Percentiles rank a stretch among this genome's conserved stretches.
Evolutionary conservation across 92 coral and sea anemone species (phyloP).

Genomic region (Heliopora coerulea): DNA sequence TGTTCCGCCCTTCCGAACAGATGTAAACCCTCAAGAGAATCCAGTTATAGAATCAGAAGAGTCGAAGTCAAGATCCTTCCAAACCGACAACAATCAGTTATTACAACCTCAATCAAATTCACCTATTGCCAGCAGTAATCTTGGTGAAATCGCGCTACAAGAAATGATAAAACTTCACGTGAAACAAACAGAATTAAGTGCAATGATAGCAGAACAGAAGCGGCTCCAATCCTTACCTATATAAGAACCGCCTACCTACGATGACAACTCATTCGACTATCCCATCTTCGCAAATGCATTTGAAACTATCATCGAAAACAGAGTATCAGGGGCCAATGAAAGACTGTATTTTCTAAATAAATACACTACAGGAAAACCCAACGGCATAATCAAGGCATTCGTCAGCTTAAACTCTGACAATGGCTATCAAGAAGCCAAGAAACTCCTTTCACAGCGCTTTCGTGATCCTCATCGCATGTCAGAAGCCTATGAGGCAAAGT

Average conservation of each 20-base stretch:
- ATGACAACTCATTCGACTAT: conserved; percentile 41
- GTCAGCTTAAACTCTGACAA: conserved; percentile 26
- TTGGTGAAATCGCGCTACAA: conserved; percentile 25
- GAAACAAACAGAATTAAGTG: conserved; percentile 42
- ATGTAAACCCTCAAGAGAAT: no score
- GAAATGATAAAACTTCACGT: conserved; percentile 47
- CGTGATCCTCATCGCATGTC: conserved; percentile 40
- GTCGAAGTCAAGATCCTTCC: no score
- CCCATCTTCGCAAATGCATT: conserved; percentile 35
- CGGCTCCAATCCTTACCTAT: conserved; percentile 40
- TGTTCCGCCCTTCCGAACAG: no score
- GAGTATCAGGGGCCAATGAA: not conserved
- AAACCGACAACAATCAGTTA: no score
- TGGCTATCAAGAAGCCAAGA: conserved; percentile 34
- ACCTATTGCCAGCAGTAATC: not conserved
- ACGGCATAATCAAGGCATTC: conserved; percentile 33
- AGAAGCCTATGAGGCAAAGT: conserved; percentile 10
- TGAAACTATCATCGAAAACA: conserved; percentile 27
- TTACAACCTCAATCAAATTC: not conserved
- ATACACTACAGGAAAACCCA: no score
- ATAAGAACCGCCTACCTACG: conserved; percentile 50
- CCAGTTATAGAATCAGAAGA: no score
- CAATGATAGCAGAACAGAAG: conserved; percentile 42
- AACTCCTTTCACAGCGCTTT: conserved; percentile 21
- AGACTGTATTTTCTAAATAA: conserved; percentile 38